These are phyloP conservation scores for Proisotoma minuta DNA, from an alignment of 2,888 invertebrate genomes.

Conservation along the genomic window DNA sequence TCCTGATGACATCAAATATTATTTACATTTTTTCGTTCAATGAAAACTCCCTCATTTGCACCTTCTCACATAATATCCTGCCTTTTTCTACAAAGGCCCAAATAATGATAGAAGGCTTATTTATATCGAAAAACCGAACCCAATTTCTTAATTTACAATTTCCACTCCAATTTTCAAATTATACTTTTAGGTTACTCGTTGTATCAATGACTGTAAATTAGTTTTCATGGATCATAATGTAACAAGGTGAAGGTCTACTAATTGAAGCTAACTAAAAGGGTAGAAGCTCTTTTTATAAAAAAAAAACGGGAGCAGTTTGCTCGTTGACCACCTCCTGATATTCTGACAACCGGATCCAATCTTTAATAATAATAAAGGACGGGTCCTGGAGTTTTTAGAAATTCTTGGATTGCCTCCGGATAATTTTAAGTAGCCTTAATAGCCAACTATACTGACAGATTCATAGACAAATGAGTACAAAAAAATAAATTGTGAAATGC, in stretches of 20 bases:
- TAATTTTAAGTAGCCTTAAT: background rate
- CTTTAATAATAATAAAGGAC: constrained; percentile 4
- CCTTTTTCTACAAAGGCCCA: no score
- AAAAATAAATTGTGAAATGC: background rate
- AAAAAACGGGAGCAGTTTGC: constrained; percentile 11
- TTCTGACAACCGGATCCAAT: constrained; percentile 6
- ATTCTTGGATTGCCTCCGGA: background rate
- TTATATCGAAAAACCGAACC: no score
- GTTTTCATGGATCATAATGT: background rate
- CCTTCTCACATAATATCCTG: background rate
- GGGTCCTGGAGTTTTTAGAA: background rate
- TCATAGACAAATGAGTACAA: no score
- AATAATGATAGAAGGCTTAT: no score
- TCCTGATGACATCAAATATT: constrained; percentile 4
- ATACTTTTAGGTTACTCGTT: background rate
- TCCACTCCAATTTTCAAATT: background rate
- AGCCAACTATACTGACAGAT: background rate
- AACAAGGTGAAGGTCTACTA: background rate
- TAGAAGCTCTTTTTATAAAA: background rate
- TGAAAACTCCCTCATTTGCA: background rate
- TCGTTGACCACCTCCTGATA: constrained; percentile 2
- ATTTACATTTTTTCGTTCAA: background rate
- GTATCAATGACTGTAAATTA: background rate
- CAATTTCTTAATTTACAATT: background rate
- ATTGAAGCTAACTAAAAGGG: background rate